These are phyloP conservation scores for Oceanodroma leucorhoa DNA, from an alignment of 2,797 vertebrate species.

Conservation along the genomic window DNA sequence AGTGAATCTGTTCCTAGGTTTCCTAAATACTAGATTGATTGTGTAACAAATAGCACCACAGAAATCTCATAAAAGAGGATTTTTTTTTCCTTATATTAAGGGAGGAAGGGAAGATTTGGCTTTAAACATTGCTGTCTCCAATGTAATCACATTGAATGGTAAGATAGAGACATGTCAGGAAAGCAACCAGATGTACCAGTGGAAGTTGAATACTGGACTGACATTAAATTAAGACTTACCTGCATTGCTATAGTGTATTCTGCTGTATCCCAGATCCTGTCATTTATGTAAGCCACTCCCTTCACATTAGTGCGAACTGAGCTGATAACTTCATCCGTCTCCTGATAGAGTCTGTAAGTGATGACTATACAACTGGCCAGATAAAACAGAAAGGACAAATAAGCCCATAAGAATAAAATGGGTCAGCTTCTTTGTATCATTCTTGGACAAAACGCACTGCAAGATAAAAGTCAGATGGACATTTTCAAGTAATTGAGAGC, in stretches of 20 bases:
- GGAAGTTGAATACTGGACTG: not conserved
- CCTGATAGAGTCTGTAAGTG: conserved; percentile 79
- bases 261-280: conserved; percentile 78
- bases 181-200: not conserved
- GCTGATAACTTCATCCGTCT: conserved; percentile 82
- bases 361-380: conserved; percentile 48
- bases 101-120: not conserved
- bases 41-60: not conserved
- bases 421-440: not conserved
- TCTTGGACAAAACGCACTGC: not conserved
- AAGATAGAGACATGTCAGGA: not conserved
- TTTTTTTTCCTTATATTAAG: not conserved
- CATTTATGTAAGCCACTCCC: conserved; percentile 72
- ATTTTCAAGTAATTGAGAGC: not conserved
- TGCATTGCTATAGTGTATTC: conserved; percentile 81
- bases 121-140: not conserved
- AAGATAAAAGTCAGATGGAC: not conserved
- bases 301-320: conserved; percentile 85
- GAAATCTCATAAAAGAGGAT: not conserved
- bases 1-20: not conserved
- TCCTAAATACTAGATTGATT: not conserved
- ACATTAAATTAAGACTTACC: conserved; percentile 62
- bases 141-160: not conserved
- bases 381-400: not conserved
- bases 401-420: not conserved